A percentile compares a stretch with the other conserved stretches of the same genome.
phyloP scores from a whole-genome alignment of 2,113 vertebrate species.

The Malurus elegans region DNA sequence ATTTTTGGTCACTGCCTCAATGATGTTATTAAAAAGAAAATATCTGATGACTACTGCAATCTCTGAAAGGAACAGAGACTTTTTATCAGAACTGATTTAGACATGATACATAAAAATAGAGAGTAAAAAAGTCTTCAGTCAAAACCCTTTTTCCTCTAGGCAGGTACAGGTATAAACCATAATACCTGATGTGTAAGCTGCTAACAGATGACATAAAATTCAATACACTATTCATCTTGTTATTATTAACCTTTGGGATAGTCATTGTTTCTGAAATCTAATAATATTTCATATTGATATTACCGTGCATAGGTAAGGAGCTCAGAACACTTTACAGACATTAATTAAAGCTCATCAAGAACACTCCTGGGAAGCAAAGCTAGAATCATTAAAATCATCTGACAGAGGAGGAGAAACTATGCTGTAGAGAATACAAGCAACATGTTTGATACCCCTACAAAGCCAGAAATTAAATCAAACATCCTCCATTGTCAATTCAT shows the following conservation, averaged over 20 bases:
- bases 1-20: background rate
- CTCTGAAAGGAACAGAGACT: background rate
- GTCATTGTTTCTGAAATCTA: constrained; percentile 1
- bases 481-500: background rate
- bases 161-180: background rate
- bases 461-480: background rate
- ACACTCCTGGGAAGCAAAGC: background rate
- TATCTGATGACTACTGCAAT: background rate
- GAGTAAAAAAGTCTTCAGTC: background rate
- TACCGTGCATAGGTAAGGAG: background rate
- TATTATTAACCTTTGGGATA: background rate
- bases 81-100: background rate
- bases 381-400: constrained; percentile 1
- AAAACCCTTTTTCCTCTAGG: background rate
- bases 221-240: background rate
- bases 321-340: background rate
- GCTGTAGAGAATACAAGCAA: background rate
- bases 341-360: constrained; percentile 27
- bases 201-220: background rate
- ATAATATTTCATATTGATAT: background rate
- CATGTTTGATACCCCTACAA: background rate
- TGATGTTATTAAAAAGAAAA: background rate
- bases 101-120: background rate
- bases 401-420: background rate
- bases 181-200: background rate